These are phyloP conservation scores for Picus viridis DNA, from an alignment of 2,797 vertebrate genomes.

Conservation along the genomic window DNA sequence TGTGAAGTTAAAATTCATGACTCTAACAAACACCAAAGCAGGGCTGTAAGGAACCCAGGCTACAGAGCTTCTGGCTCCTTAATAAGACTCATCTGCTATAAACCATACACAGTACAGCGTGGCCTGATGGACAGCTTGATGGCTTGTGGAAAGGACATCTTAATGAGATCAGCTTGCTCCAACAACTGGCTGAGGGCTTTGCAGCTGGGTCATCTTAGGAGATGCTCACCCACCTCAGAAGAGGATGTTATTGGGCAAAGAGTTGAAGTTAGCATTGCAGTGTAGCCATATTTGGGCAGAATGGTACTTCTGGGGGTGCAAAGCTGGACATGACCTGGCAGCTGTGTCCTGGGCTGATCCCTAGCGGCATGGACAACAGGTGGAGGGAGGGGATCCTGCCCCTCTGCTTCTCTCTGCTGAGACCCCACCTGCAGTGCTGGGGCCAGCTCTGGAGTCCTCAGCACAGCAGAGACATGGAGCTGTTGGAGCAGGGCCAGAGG, in stretches of 20 bases:
- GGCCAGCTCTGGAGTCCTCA: no score
- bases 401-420: no score
- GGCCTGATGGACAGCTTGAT: neutral
- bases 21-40: neutral
- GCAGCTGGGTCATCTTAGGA: neutral
- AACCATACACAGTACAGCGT: neutral
- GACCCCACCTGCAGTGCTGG: no score
- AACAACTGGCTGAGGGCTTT: neutral
- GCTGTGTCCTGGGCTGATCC: no score
- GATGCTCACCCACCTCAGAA: neutral
- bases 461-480: no score
- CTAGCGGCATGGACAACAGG: no score
- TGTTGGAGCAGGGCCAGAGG: no score
- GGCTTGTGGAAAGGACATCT: neutral
- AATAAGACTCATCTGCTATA: neutral
- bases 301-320: neutral
- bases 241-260: neutral
- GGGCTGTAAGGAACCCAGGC: neutral
- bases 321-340: no score
- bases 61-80: neutral
- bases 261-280: neutral
- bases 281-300: neutral
- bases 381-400: no score
- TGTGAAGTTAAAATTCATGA: neutral
- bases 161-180: neutral